Base-by-base conservation (phyloP, 1,140 invertebrate genomes). In the Formica exsecta region DNA sequence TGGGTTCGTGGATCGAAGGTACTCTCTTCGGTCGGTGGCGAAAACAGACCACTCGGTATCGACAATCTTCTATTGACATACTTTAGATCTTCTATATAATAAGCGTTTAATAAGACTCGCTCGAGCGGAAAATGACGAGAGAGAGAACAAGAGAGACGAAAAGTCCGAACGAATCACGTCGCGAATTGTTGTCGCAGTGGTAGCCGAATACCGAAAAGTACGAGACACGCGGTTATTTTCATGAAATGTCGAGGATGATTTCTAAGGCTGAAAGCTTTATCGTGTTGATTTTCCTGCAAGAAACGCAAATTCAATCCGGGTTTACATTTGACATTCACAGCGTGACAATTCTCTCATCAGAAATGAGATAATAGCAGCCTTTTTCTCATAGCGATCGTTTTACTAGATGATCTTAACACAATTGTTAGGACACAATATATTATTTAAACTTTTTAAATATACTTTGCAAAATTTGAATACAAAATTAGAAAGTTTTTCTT, bases 61-160 rank as follows among this genome's bases (percentile, higher is more conserved):
- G 93, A 94, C 93, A 94, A 94, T 94, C 93, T 92, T 91, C 86
- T 91, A 92, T 90, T 90, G 87, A 91, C 90, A 77, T 93, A 93
- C 88, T 93, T 89, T 91, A 92, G 89, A 92, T 92, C 92, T 91
- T 83, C 87, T 90, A 83, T 74, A 59, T 75, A 62, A 85, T 92
- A 91, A 93, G 89, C 86, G 86, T 92, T 93, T 90, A 88, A 87
- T 87, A 51, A 54, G 80, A 73, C 85, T 90, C 76, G 48, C 71
- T 90, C 86, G 79, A 73, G 38, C 66, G 77, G 73, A 76, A 32
- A 65, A 71, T 79, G 81, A 90, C 76, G 77, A 62, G 54, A 70
- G 51, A 64, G 51, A 57, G 79, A 76, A 90, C 76, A 73, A 62
- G 59, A 70, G 65, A 64, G 51, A 57, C 59, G 54, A 57, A 75